A percentile compares a stretch with the other conserved stretches of the same genome.
phyloP scores from a whole-genome alignment of 2,888 invertebrate species.

The Callinectes sapidus region DNA sequence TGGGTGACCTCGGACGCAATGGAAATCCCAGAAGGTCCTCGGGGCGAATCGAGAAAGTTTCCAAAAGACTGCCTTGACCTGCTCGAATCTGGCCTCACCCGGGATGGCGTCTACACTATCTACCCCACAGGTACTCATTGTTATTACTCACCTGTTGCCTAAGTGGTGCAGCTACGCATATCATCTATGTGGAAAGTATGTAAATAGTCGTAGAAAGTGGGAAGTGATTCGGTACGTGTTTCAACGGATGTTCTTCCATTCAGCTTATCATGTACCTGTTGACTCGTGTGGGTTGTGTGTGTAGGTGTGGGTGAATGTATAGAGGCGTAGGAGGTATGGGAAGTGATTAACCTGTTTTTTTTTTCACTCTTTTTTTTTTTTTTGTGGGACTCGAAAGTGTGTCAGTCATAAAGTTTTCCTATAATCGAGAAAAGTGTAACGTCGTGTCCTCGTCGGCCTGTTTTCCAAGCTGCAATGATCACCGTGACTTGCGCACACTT shows the following conservation, averaged over 20 bases:
- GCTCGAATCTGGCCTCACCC: not conserved
- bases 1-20: not conserved
- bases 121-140: not conserved
- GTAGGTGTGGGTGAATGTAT: not conserved
- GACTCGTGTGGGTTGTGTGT: not conserved
- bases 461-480: not conserved
- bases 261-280: not conserved
- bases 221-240: not conserved
- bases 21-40: slow-evolving; percentile 16
- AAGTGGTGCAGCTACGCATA: not conserved
- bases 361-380: not conserved
- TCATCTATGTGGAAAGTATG: not conserved
- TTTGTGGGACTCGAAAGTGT: not conserved
- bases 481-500: not conserved
- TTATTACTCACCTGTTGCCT: not conserved
- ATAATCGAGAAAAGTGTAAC: not conserved
- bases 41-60: not conserved
- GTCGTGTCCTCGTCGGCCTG: not conserved
- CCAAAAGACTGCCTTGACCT: slow-evolving; percentile 10
- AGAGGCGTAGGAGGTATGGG: not conserved
- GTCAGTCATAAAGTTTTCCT: not conserved
- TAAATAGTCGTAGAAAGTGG: not conserved
- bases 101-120: not conserved
- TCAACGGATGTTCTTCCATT: not conserved
- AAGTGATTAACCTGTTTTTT: not conserved